Percentiles rank a stretch among this genome's conserved stretches.
Conservation (phyloP, 37 sponge, comb jelly and placozoan genomes). For the Beroe forskalii region DNA sequence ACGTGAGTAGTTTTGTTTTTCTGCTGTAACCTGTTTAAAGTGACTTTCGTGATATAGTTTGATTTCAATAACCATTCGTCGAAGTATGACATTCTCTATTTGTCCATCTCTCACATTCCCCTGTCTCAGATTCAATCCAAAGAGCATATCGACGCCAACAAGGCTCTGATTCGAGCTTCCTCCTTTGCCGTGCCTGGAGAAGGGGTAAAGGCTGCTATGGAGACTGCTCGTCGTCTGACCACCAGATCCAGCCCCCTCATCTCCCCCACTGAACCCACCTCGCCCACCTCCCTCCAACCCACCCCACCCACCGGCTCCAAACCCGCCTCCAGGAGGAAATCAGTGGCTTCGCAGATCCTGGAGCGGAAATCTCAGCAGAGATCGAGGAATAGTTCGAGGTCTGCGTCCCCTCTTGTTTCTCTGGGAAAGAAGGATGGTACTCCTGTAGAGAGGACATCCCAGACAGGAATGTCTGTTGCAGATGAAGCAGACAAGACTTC, state of each 20-base stretch:
- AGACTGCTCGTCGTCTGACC: not conserved
- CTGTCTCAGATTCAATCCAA: constrained; percentile 20
- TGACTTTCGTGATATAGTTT: no score
- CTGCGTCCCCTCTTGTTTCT: not conserved
- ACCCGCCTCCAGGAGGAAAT: constrained; percentile 9
- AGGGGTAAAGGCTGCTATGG: not conserved
- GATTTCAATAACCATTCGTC: no score
- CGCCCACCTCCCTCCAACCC: not conserved
- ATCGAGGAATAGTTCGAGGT: constrained; percentile 36
- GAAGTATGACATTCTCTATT: no score
- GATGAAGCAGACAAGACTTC: no score
- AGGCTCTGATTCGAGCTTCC: constrained; percentile 8
- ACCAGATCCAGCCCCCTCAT: not conserved
- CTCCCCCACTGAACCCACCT: not conserved
- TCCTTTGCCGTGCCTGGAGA: constrained; percentile 8
- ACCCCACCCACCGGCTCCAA: constrained; percentile 17
- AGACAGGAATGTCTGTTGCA: not conserved
- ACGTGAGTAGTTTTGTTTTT: no score
- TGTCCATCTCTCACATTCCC: no score
- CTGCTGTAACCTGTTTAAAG: no score
- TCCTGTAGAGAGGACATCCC: not conserved
- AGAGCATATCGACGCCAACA: constrained; percentile 61
- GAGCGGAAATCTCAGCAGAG: constrained; percentile 6
- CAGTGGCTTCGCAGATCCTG: constrained; percentile 35
- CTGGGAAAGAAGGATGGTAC: not conserved